Evolutionary conservation across 2,113 vertebrate genomes (phyloP), one percentile per base, ranked within the genome.

Genomic region (Oryzias celebensis): DNA sequence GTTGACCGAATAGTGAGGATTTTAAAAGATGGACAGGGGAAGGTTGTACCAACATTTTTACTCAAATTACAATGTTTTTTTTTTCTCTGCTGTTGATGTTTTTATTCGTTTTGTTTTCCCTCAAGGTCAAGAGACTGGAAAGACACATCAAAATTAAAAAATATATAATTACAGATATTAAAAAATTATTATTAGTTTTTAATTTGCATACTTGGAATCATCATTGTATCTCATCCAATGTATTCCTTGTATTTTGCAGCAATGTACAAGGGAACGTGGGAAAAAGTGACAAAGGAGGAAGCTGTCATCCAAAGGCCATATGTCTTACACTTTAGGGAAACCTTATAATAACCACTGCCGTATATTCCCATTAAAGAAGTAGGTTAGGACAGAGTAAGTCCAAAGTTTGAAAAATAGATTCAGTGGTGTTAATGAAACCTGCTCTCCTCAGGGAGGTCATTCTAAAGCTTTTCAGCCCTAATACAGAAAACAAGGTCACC

Each of bases 401-500:
- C 48, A 52, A 69, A 61, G 22, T 75, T 79, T 63, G 28, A 50
- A 58, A 41, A 60, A 68, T 26, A 75, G 63, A 69, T 74, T 72
- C 54, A 28, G 67, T 68, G 74, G 57, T 65, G 53, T 70, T 70
- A 70, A 59, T 78, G 48, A 68, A 77, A 70, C 57, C 61, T 68
- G 52, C 26, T 72, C 53, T 75, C 69, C 61, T 68, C 52, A 3
- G 62, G 73, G 65, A 82, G 71, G 62, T 71, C 58, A 67, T 69
- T 76, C 60, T 68, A 59, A 71, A 71, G 58, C 68, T 75, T 51
- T 42, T 44, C 49, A 68, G 67, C 53, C 61, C 59, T 80, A 68
- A 82, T 54, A 71, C 54, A 6, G 3, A 74, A 62, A 57, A 68
- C 68, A 80, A 82, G 71, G 73, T 84, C 73, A 75, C 65, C 62